Evolutionary conservation across 2,888 invertebrate species (phyloP).

Genomic region (Eupithecia abbreviata): DNA sequence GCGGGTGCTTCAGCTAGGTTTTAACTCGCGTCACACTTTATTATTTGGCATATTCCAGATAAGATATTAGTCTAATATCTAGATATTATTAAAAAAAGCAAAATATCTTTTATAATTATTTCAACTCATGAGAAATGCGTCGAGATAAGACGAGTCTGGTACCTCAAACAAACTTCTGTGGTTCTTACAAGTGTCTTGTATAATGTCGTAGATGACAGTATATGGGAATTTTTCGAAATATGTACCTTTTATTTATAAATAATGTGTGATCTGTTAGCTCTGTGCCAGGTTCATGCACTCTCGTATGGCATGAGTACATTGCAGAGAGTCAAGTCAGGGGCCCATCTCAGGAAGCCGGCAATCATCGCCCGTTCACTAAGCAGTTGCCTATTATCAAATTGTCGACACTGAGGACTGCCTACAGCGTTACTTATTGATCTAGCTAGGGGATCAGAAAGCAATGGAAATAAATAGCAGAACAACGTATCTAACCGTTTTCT

Average conservation of each 20-base stretch:
- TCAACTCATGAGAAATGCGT: neutral
- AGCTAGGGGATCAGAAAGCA: neutral
- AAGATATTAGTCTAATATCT: too few species aligned
- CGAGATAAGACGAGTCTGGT: neutral
- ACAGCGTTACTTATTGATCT: slow-evolving; percentile 30
- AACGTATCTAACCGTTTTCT: neutral
- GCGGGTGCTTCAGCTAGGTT: too few species aligned
- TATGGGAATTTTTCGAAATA: neutral
- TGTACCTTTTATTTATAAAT: neutral
- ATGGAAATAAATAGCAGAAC: neutral
- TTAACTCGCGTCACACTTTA: too few species aligned
- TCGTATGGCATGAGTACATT: slow-evolving; percentile 42
- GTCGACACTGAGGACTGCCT: slow-evolving; percentile 51
- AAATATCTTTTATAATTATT: neutral
- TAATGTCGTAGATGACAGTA: neutral
- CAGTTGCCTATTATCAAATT: slow-evolving; percentile 67
- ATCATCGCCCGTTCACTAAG: slow-evolving; percentile 64
- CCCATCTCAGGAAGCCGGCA: slow-evolving; percentile 64
- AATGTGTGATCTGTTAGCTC: neutral
- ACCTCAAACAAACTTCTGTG: neutral
- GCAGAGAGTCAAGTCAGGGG: slow-evolving; percentile 54
- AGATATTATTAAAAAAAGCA: too few species aligned
- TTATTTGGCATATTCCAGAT: too few species aligned
- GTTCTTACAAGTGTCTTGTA: neutral
- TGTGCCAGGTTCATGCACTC: slow-evolving; percentile 7